These are phyloP conservation scores for Burhinus bistriatus DNA, from an alignment of 2,113 vertebrate genomes.

Conservation along the genomic window DNA sequence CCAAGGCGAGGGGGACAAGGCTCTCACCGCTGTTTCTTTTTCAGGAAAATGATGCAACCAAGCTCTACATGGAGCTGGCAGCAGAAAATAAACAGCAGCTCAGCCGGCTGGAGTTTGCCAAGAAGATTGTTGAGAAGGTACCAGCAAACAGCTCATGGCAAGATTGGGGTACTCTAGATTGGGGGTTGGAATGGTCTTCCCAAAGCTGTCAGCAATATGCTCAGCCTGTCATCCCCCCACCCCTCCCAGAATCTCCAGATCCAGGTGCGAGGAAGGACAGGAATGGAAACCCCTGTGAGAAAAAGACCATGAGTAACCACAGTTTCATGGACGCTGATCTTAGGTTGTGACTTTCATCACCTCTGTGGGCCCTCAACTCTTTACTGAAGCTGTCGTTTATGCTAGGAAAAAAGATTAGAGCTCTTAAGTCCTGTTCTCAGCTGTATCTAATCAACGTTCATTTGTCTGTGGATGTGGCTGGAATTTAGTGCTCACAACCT, in stretches of 20 bases:
- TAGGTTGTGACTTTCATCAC: background rate
- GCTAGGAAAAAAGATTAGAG: background rate
- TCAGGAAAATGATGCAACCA: constrained; percentile 84
- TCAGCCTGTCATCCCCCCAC: background rate
- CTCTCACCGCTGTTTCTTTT: background rate
- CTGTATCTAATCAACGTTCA: fast-evolving
- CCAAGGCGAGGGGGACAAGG: background rate
- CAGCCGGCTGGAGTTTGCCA: constrained; percentile 84
- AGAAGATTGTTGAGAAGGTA: constrained; percentile 84
- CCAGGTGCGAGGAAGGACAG: background rate
- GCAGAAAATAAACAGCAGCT: constrained; percentile 83
- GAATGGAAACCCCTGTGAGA: background rate
- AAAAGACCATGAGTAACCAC: background rate
- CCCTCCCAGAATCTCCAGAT: background rate
- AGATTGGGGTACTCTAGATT: background rate
- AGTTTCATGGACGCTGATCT: background rate
- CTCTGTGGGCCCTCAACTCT: background rate
- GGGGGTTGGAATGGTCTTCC: background rate
- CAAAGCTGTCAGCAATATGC: background rate
- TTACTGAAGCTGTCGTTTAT: background rate
- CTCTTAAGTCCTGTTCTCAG: background rate
- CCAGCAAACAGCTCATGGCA: background rate
- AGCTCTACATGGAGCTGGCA: constrained; percentile 75
- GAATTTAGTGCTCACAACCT: background rate
- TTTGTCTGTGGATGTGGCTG: background rate